phyloP scores from a whole-genome alignment of 92 coral and sea anemone genomes.

The Hydrozoanthus gracilis region DNA sequence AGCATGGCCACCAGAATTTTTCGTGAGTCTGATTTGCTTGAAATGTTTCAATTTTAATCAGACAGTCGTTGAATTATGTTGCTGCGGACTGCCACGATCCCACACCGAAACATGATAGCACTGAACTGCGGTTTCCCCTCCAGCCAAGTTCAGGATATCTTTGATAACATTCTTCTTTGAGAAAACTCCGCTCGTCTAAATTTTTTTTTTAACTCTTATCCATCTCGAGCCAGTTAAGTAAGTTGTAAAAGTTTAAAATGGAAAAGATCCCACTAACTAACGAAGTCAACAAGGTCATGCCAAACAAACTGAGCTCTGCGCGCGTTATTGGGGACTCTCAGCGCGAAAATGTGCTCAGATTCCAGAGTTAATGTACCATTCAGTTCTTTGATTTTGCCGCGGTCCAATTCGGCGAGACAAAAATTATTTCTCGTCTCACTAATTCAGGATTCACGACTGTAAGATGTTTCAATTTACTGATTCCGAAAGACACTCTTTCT shows the following conservation, averaged over 20 bases:
- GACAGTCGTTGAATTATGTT: slow-evolving; percentile 21
- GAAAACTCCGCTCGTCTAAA: neutral
- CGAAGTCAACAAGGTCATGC: neutral
- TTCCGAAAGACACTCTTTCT: neutral
- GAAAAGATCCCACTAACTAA: neutral
- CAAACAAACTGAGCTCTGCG: neutral
- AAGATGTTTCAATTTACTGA: neutral
- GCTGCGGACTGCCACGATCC: slow-evolving; percentile 18
- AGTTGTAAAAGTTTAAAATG: neutral
- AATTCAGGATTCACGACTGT: neutral
- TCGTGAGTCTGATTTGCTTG: neutral
- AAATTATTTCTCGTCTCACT: neutral
- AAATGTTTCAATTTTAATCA: neutral
- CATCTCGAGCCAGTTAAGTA: neutral
- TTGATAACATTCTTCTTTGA: neutral
- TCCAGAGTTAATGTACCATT: slow-evolving; percentile 15
- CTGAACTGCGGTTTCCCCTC: slow-evolving; percentile 21
- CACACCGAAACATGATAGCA: slow-evolving; percentile 29
- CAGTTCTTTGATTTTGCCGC: slow-evolving; percentile 42
- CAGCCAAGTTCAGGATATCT: slow-evolving; percentile 1
- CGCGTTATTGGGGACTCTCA: neutral
- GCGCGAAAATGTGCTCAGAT: slow-evolving; percentile 8
- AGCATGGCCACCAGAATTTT: neutral
- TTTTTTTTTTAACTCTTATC: neutral
- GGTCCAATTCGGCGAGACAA: slow-evolving; percentile 1